Evolutionary conservation across 2,888 invertebrate species (phyloP).

Genomic region (Dryococelus australis): DNA sequence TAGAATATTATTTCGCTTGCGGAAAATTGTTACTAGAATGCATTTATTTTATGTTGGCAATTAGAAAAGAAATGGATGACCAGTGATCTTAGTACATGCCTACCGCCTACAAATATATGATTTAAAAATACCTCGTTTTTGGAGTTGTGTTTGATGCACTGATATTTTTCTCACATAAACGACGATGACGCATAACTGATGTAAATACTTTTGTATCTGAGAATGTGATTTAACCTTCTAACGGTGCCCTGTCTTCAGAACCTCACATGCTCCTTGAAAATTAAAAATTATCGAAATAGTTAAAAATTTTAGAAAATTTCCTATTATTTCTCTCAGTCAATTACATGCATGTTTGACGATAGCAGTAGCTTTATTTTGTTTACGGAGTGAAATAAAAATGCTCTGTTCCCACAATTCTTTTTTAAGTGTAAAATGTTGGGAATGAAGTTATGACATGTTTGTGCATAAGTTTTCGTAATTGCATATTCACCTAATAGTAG

Average conservation of each 20-base stretch:
- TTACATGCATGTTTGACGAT: no score
- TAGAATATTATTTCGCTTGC: slow-evolving; percentile 11
- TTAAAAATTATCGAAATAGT: background rate
- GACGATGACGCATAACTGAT: background rate
- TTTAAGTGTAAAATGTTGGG: no score
- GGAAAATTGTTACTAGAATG: slow-evolving; percentile 2
- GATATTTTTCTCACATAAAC: background rate
- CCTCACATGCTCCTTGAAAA: background rate
- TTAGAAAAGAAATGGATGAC: background rate
- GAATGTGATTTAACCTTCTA: background rate
- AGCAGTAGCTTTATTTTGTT: no score
- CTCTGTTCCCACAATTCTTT: no score
- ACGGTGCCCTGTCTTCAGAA: background rate
- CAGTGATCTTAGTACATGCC: background rate
- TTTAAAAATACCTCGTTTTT: background rate
- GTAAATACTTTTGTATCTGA: background rate
- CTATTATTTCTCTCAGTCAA: no score
- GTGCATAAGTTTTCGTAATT: no score
- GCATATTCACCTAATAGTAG: no score
- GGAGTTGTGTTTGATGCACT: background rate
- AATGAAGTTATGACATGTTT: no score
- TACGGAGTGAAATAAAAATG: no score
- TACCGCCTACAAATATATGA: background rate
- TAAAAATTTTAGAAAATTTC: no score
- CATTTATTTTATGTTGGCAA: slow-evolving; percentile 8